A percentile compares a stretch with the other conserved stretches of the same genome.
Evolutionary conservation across 2,113 vertebrate species (phyloP).

Genomic region (Malurus melanocephalus): DNA sequence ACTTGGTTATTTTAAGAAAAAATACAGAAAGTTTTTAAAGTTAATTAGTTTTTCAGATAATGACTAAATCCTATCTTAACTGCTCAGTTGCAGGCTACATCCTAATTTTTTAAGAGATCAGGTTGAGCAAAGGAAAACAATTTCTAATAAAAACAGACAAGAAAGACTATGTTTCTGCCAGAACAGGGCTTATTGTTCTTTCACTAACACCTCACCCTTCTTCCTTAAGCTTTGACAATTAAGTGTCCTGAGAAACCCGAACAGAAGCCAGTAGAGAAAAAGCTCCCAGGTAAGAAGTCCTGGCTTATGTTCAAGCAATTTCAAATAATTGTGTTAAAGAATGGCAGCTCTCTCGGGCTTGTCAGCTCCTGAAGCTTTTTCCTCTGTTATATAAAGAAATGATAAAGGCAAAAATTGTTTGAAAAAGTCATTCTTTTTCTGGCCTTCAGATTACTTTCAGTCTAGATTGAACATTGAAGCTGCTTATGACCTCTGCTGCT

Average conservation of each 20-base stretch:
- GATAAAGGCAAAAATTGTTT: background rate
- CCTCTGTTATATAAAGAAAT: background rate
- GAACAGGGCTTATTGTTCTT: background rate
- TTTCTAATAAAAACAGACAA: background rate
- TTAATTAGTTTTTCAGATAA: background rate
- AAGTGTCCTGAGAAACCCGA: constrained; percentile 79
- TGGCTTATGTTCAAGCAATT: background rate
- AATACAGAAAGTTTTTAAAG: background rate
- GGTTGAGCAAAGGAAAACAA: background rate
- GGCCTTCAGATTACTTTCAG: background rate
- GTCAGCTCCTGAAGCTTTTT: background rate
- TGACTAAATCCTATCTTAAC: background rate
- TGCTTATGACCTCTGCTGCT: background rate
- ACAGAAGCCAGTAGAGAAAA: constrained; percentile 80
- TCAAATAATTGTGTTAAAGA: background rate
- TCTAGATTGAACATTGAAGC: background rate
- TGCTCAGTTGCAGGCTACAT: background rate
- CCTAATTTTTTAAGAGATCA: background rate
- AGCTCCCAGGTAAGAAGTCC: constrained; percentile 83
- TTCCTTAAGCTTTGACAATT: constrained; percentile 81
- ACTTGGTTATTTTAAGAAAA: background rate
- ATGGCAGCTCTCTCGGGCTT: background rate
- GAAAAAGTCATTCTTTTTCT: background rate
- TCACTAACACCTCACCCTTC: background rate
- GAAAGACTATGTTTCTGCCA: background rate